These are phyloP conservation scores for Cygnus buccinator DNA, from an alignment of 2,113 vertebrate species.

Conservation along the genomic window DNA sequence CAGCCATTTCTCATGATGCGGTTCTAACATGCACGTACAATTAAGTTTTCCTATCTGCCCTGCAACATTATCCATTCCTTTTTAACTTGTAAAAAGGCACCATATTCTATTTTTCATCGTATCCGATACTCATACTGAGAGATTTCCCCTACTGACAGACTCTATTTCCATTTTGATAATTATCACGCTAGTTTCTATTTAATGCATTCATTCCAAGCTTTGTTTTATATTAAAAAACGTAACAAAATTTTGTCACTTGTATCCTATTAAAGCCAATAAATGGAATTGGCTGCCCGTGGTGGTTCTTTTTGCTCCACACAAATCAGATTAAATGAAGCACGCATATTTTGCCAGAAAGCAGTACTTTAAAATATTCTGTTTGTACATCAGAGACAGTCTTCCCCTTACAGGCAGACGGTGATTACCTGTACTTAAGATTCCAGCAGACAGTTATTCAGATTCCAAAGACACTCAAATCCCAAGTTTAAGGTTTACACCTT, in stretches of 20 bases:
- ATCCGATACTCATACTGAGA: not conserved
- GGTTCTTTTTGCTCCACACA: not conserved
- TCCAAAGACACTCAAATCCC: not conserved
- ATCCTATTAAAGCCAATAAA: not conserved
- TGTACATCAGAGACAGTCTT: not conserved
- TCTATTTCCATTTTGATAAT: slow-evolving; percentile 2
- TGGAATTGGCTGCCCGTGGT: not conserved
- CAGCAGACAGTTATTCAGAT: not conserved
- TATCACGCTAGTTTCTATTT: slow-evolving; percentile 6
- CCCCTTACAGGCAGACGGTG: not conserved
- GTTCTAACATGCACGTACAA: not conserved
- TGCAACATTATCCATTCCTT: not conserved
- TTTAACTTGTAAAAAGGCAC: not conserved
- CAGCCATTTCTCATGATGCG: not conserved
- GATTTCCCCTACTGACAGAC: not conserved
- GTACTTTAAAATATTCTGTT: not conserved
- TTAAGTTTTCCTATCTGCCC: not conserved
- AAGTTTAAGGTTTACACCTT: not conserved
- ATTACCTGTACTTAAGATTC: not conserved
- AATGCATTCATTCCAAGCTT: slow-evolving; percentile 10
- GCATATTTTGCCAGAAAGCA: not conserved
- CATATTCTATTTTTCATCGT: not conserved
- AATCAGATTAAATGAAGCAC: not conserved
- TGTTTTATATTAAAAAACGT: slow-evolving; percentile 29
- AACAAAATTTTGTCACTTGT: not conserved